phyloP scores from a whole-genome alignment of 2,113 vertebrate genomes.

The Psammodynastes pulverulentus region DNA sequence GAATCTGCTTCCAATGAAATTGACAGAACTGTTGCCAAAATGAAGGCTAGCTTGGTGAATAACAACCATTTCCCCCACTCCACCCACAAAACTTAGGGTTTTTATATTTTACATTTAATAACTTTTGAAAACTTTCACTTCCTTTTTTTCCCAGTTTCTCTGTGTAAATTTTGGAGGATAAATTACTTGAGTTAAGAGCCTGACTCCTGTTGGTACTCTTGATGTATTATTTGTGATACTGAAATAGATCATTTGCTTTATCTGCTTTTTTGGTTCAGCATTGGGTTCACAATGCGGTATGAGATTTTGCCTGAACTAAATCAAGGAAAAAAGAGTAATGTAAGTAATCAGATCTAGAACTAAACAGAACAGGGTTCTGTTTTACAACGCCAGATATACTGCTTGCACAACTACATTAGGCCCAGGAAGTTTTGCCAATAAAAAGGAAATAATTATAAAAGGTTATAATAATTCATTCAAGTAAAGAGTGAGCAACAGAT shows the following conservation, averaged over 20 bases:
- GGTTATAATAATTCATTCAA: not conserved
- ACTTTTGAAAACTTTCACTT: not conserved
- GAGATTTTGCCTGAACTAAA: not conserved
- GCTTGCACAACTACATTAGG: not conserved
- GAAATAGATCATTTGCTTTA: not conserved
- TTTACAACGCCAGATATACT: not conserved
- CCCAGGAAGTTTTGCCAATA: not conserved
- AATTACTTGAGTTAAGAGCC: not conserved
- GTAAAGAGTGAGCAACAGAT: not conserved
- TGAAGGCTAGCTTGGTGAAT: not conserved
- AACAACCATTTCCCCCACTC: not conserved
- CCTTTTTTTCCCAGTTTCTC: not conserved
- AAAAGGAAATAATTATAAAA: not conserved
- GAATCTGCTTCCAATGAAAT: conserved; percentile 25
- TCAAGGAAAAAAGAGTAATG: not conserved
- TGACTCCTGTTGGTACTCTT: not conserved
- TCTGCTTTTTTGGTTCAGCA: not conserved
- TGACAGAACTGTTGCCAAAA: conserved; percentile 39
- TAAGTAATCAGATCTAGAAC: not conserved
- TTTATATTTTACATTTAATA: not conserved
- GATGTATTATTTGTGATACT: not conserved
- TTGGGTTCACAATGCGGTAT: not conserved
- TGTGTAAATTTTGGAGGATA: not conserved
- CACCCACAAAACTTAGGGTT: not conserved
- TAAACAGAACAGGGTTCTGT: not conserved